These are phyloP conservation scores for Blomia tropicalis DNA, from an alignment of 2,888 invertebrate species.

Conservation along the genomic window DNA sequence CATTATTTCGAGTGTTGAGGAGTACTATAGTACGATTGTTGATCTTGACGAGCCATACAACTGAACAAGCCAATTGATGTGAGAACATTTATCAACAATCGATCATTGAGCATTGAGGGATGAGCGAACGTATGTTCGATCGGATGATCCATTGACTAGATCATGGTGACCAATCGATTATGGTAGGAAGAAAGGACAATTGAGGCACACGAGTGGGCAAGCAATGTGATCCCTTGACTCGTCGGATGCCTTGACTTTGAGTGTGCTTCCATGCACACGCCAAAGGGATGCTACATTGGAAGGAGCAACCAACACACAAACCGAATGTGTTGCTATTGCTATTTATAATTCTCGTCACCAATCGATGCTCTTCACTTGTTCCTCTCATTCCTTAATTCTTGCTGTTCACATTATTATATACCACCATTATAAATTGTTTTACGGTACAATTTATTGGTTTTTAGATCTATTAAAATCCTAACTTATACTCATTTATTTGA, in stretches of 20 bases:
- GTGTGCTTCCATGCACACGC: slow-evolving; percentile 12
- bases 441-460: no score
- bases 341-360: slow-evolving; percentile 2
- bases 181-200: not conserved
- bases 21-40: not conserved
- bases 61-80: not conserved
- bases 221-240: slow-evolving; percentile 2
- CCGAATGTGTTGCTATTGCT: not conserved
- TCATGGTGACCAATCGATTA: not conserved
- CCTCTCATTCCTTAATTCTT: not conserved
- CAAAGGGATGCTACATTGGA: no score
- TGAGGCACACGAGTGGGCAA: not conserved
- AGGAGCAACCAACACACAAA: no score
- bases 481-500: no score
- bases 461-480: no score
- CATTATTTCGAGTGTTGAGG: slow-evolving; percentile 1
- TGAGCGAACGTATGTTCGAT: not conserved
- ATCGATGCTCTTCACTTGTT: not conserved
- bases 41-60: not conserved
- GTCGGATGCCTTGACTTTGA: slow-evolving; percentile 8
- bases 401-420: not conserved
- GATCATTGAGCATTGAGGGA: not conserved
- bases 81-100: not conserved
- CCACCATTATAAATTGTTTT: no score
- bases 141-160: not conserved